phyloP scores from a whole-genome alignment of 2,113 vertebrate species.

The Oreotragus oreotragus region DNA sequence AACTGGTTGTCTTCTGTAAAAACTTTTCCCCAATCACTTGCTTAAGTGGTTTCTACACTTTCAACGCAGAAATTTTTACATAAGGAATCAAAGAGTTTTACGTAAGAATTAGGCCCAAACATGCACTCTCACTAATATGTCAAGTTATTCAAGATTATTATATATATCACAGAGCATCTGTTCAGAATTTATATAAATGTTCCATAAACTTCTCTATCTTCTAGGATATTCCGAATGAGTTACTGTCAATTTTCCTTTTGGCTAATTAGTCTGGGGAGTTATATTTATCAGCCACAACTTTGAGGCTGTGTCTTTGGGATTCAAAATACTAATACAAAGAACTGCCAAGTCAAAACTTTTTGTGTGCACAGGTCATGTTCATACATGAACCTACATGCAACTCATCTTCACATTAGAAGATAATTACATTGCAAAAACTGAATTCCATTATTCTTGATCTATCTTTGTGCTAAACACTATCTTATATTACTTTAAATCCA shows the following conservation, averaged over 20 bases:
- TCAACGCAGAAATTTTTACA: not conserved
- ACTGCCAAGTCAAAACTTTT: not conserved
- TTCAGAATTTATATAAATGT: not conserved
- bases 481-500: not conserved
- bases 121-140: not conserved
- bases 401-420: not conserved
- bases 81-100: not conserved
- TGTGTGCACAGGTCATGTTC: not conserved
- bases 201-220: not conserved
- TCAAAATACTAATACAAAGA: not conserved
- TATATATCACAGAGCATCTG: not conserved
- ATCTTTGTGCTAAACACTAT: not conserved
- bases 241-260: not conserved
- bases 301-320: not conserved
- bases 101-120: not conserved
- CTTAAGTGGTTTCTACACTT: conserved; percentile 2
- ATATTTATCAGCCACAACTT: not conserved
- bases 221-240: not conserved
- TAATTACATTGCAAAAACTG: not conserved
- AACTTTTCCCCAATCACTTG: not conserved
- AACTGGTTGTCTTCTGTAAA: conserved; percentile 6
- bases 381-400: not conserved
- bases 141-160: conserved; percentile 1
- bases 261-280: not conserved
- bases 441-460: not conserved